Evolutionary conservation across 2,797 vertebrate species (phyloP), one percentile per base, ranked within the genome.

Genomic region (Tinamus major): DNA sequence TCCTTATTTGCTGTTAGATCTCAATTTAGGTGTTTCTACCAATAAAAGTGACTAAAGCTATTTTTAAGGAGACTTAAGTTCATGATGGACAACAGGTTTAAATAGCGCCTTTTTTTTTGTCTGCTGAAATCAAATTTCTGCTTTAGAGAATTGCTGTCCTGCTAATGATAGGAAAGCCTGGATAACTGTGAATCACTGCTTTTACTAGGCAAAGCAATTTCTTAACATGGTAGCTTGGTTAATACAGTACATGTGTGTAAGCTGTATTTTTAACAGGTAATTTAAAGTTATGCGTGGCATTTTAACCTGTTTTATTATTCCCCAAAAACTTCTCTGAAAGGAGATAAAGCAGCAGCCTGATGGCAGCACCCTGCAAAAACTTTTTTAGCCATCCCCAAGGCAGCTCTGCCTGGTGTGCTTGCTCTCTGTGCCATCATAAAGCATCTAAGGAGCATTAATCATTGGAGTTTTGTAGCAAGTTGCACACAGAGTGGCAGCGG

Each of bases 61-160:
- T 96, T 97, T 97, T 96, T 95, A 94, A 95, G 95, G 92, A 96
- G 96, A 83, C 92, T 94, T 89, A 95, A 95, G 91, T 97, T 97
- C 92, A 94, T 96, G 94, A 94, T 88, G 94, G 89, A 89, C 90
- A 86, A 80, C 76, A 93, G 95, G 90, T 92, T 95, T 94, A 94
- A 97, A 85, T 89, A 97, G 95, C 91, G 79, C 85, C 88, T 51
- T 89, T 48, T 95, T 76, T 53, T 95, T 78, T 95, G 92, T 96
- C 79, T 95, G 20, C 89, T 68, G 61, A 96, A 97, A 88, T 53
- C 88, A 79, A 69, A 90, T 94, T 97, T 96, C 85, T 85, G 75
- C 5, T 92, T 89, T 95, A 91, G 84, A 90, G 95, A 74, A 95
- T 56, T 37, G 68, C 68, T 95, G 4, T 78, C 91, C 79, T 92